Conservation (phyloP, 2,113 vertebrate genomes). For the Petrocephalus zakoni region DNA sequence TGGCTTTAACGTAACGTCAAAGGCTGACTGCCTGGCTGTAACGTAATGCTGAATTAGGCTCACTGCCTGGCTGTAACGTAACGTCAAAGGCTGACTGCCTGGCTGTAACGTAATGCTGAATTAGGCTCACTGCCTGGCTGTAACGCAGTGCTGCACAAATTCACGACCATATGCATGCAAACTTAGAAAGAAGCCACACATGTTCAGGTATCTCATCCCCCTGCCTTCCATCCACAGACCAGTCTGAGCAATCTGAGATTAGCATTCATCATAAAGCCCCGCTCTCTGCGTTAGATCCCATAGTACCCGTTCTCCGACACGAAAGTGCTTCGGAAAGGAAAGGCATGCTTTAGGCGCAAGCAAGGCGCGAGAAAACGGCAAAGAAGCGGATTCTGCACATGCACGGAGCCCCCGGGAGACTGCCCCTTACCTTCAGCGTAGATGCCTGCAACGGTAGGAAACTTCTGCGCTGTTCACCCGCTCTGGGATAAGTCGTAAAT, state of each 20-base stretch:
- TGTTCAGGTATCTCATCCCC: neutral
- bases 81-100: neutral
- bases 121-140: too few relatives aligned
- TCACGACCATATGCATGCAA: neutral
- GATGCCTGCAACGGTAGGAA: neutral
- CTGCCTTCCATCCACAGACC: neutral
- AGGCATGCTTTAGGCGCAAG: neutral
- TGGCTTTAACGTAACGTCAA: neutral
- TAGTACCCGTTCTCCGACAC: neutral
- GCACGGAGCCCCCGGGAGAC: neutral
- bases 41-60: neutral
- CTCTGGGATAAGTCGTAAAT: constrained; percentile 46
- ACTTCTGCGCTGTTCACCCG: neutral
- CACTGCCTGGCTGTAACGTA: neutral
- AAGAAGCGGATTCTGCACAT: constrained; percentile 6
- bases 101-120: neutral
- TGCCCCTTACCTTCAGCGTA: constrained; percentile 9
- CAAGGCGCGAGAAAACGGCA: neutral
- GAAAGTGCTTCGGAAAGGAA: neutral
- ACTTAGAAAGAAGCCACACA: neutral
- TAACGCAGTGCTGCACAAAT: neutral
- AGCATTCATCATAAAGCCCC: neutral
- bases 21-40: neutral
- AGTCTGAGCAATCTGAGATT: neutral
- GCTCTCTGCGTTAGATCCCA: neutral